These are phyloP conservation scores for Gymnopithys bicolor DNA, from an alignment of 2,797 vertebrate species.

Conservation along the genomic window DNA sequence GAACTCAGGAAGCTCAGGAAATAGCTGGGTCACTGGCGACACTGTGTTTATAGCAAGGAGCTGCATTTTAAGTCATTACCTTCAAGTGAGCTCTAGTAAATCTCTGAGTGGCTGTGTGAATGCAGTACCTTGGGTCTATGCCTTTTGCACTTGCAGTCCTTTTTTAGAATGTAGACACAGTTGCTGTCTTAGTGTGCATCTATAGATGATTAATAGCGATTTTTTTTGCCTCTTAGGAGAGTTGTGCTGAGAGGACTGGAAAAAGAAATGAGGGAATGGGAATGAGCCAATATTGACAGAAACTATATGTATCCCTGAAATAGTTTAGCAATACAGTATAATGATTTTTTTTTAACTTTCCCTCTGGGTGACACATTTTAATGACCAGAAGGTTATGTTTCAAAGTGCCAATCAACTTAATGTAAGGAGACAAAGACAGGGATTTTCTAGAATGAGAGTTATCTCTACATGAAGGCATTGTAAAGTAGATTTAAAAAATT, in stretches of 20 bases:
- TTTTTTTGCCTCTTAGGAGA: background rate
- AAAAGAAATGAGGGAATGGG: background rate
- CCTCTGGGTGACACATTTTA: background rate
- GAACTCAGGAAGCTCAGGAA: background rate
- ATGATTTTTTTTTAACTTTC: background rate
- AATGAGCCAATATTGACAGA: background rate
- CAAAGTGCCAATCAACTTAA: background rate
- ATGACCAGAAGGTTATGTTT: background rate
- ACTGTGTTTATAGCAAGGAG: background rate
- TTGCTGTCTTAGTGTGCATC: background rate
- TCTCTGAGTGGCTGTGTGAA: background rate
- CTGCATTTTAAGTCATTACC: background rate
- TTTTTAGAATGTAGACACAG: background rate
- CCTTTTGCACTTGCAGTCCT: background rate
- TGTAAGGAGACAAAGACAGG: background rate
- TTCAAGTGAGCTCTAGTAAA: background rate
- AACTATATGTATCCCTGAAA: background rate
- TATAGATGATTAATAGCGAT: background rate
- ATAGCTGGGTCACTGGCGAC: background rate
- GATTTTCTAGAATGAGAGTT: background rate
- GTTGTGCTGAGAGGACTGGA: background rate
- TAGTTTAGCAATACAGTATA: background rate
- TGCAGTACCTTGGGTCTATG: background rate
- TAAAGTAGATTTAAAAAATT: background rate
- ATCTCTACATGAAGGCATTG: background rate